Conservation (phyloP, 1,140 invertebrate genomes). For the Zaprionus kolodkinae region DNA sequence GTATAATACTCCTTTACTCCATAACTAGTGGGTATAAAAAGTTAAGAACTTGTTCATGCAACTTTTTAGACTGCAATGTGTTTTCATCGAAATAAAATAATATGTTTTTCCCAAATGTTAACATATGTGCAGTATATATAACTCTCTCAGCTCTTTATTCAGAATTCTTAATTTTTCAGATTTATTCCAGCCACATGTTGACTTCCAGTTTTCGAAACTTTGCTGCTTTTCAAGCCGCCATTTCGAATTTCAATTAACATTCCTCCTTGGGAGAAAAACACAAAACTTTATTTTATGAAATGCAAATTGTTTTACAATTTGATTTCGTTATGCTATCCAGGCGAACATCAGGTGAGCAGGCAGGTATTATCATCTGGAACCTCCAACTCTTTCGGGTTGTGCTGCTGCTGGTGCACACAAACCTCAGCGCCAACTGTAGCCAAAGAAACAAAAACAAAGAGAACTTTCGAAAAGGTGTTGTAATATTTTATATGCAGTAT, state of each 20-base stretch:
- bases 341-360: slow-evolving; percentile 22
- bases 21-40: not conserved
- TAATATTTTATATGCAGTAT: slow-evolving; percentile 24
- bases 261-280: slow-evolving; percentile 29
- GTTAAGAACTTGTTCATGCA: not conserved
- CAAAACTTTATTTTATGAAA: slow-evolving; percentile 64
- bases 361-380: slow-evolving; percentile 53
- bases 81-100: not conserved
- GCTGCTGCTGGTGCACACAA: slow-evolving; percentile 64
- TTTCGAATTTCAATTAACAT: slow-evolving; percentile 21
- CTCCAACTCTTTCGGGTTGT: slow-evolving; percentile 21
- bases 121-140: not conserved
- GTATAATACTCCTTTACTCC: not conserved
- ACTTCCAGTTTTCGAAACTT: slow-evolving; percentile 2
- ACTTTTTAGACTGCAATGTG: not conserved
- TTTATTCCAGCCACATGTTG: slow-evolving; percentile 18
- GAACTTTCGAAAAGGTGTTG: slow-evolving; percentile 69
- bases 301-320: slow-evolving; percentile 77
- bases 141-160: not conserved
- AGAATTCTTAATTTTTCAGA: not conserved
- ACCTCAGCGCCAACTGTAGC: slow-evolving; percentile 41
- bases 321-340: slow-evolving; percentile 61
- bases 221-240: not conserved
- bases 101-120: not conserved
- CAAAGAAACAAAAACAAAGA: slow-evolving; percentile 18